Base-by-base conservation (phyloP, 35 echinoderm and acorn worm species). In the Apostichopus japonicus region DNA sequence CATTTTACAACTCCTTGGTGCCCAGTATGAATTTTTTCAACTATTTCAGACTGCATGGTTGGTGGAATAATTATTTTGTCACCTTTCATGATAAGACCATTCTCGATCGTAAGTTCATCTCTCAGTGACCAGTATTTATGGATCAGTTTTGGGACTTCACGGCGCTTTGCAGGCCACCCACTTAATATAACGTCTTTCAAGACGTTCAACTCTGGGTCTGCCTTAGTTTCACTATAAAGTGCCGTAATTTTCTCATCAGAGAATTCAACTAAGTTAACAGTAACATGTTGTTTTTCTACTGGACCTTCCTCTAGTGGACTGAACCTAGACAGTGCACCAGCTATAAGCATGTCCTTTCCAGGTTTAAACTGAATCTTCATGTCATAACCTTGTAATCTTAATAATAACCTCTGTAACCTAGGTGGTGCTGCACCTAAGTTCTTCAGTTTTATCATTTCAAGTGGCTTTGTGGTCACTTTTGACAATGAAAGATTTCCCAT, bases 401-500 rank as follows among this genome's bases (percentile, higher is more conserved):
- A 33, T 33, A 33, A 33, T 33, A 33, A 33, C 27, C 27, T 33
- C 1, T 33, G 27, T 33, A 33, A 33, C 2, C 27, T 33, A n/a
- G 27, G 27, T 33, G 27, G 2, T 2, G 27, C 27, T 33, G 27
- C 27, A 33, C 27, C 27, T 33, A 33, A 33, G 27, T 33, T 1
- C 27, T 33, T 33, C 1, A 33, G 2, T 33, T 33, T 33, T 33
- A 33, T 1, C 27, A 33, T 33, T 33, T 33, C 27, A 33, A 33
- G 27, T 33, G 27, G 27, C 27, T 1, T n/a, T 33, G 27, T 33
- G 27, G 27, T 33, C 27, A 33, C 87, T 33, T 90, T 21, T 55
- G 67, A 51, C 58, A 58, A 77, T 77, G 70, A 86, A 33, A 72
- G 91, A 1, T 33, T 33, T 33, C 27, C 95, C 95, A 90, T 96